Conservation (phyloP, 1,140 invertebrate species). For the Euura lappo region DNA sequence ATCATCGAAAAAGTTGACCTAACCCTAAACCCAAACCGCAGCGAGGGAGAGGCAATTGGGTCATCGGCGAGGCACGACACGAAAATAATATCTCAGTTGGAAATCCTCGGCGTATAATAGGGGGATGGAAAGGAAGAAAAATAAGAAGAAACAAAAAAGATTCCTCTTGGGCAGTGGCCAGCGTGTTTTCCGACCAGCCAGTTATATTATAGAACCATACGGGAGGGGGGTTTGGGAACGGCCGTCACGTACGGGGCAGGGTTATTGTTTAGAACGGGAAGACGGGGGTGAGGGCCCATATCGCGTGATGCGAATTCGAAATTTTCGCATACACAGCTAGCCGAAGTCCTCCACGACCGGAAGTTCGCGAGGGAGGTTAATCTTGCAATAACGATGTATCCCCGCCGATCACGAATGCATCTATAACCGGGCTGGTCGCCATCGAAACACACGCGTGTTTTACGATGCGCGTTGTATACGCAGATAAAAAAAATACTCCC, state of each 20-base stretch:
- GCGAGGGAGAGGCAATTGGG: no score
- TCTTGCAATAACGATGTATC: no score
- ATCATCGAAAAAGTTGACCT: background rate
- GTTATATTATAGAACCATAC: conserved; percentile 1
- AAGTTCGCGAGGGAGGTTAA: background rate
- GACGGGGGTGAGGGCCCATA: background rate
- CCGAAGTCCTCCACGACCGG: background rate
- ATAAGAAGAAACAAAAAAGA: conserved; percentile 27
- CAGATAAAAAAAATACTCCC: no score
- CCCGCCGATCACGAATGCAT: no score
- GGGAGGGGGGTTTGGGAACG: background rate
- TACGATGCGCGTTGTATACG: no score
- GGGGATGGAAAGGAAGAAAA: background rate
- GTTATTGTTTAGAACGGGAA: conserved; percentile 4
- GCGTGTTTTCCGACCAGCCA: background rate
- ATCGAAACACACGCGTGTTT: no score
- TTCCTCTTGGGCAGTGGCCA: conserved; percentile 31
- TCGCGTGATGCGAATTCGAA: conserved; percentile 4
- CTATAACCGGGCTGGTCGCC: no score
- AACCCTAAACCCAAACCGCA: no score
- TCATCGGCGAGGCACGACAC: conserved; percentile 19
- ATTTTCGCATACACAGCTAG: background rate
- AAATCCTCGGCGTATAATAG: background rate
- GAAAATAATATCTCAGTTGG: conserved; percentile 12
- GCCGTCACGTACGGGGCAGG: conserved; percentile 3